Base-by-base conservation (phyloP, 2,797 vertebrate genomes). In the Thalassophryne amazonica region DNA sequence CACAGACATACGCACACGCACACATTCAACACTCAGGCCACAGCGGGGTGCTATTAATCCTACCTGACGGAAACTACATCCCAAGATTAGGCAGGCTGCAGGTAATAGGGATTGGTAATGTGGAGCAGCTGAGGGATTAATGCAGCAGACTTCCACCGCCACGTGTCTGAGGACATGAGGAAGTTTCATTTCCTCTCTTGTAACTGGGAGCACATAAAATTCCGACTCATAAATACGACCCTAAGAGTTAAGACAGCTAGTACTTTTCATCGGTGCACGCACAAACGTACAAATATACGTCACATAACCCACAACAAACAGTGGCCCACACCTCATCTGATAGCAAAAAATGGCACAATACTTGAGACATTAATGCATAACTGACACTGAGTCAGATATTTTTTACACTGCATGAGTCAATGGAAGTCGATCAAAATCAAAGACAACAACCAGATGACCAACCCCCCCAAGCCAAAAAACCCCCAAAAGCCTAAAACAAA, bases 101-200 rank as follows among this genome's bases (percentile, higher is more conserved):
- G 80, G 80, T 84, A 81, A 80, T 81, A 74, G 74, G 67, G 85
- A 80, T 84, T 73, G 73, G 75, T 88, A 90, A 91, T 88, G 78
- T 50, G 64, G 81, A 88, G 89, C 90, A 89, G 88, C 78, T 90
- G 89, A 80, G 64, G 82, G 84, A 89, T 89, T 88, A 88, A 69
- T 55, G 69, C 69, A 33, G 75, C 80, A 84, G 84, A 76, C 81
- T 64, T 57, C 74, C 65, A 58, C 76, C 70, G 73, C 63, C 57
- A 59, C 57, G 66, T 60, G 80, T 81, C 84, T 79, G 78, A 72
- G 76, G n/a, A 86, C 81, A 78, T 73, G 71, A 73, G 86, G 79
- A 90, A 89, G 84, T 85, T 83, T 87, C 73, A 90, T 91, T 92
- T 91, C 90, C 88, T 85, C 82, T 49, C 82, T 80, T 84, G 74